Evolutionary conservation across 1,140 invertebrate species (phyloP), one percentile per base, ranked within the genome.

Genomic region (Apis laboriosa): DNA sequence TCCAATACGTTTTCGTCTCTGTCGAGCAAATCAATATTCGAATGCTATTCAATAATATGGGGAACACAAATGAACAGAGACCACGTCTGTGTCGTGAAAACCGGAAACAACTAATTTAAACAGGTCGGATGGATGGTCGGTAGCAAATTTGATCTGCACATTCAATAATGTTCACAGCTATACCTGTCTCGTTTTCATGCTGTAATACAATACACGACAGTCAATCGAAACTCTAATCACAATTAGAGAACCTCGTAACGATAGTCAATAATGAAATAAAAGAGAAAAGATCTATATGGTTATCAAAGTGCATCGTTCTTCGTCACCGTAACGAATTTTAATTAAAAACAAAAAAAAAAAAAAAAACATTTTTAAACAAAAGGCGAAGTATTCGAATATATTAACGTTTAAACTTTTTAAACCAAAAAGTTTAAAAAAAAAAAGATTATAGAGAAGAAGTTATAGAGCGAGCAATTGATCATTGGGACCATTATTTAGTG

Each of bases 201-300:
- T 85, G 58, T 82, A 86, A 71, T 82, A 86, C 86, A 86, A 91
- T 91, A 92, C 90, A 91, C 88, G 86, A 85, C 91, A 93, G 92
- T 93, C 92, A 93, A 93, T 93, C 89, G 89, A 92, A 90, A 92
- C 91, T 91, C 87, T 90, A 88, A 86, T 91, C 83, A 7, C 34
- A 89, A 86, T 84, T 83, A 87, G 77, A 75, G 80, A 90, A 89
- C 73, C 85, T 90, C 84, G 83, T 92, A 91, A 92, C 85, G 85
- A 80, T 93, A 93, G 91, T 93, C 91, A 93, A 92, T 93, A 93
- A 90, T 88, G 84, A 85, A 71, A 83, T 86, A 84, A 67, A 80
- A 77, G 17, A 13, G 78, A 63, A 67, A 70, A 24, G 55, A 71
- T 80, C 72, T 56, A 75, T 66, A 76, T 49, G 34, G 51, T 81